These are phyloP conservation scores for Dasypus novemcinctus DNA, from an alignment of 2,113 vertebrate genomes.

Conservation along the genomic window DNA sequence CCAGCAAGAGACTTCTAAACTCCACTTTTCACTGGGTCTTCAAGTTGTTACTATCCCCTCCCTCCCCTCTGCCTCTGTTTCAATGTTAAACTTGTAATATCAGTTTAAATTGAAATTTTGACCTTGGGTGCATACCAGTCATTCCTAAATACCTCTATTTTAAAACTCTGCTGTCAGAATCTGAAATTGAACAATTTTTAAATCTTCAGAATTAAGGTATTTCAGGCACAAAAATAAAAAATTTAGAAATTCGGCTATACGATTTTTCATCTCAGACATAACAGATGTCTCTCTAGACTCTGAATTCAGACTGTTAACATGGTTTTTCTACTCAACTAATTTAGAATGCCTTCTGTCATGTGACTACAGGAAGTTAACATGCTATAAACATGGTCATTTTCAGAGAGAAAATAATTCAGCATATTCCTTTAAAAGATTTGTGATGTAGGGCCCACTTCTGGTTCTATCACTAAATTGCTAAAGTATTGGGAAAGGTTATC, in stretches of 20 bases:
- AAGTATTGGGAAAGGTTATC: not conserved
- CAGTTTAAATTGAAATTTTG: not conserved
- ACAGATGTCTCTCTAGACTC: not conserved
- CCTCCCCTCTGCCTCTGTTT: not conserved
- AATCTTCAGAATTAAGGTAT: constrained; percentile 19
- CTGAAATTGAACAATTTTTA: constrained; percentile 28
- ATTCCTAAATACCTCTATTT: not conserved
- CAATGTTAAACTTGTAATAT: not conserved
- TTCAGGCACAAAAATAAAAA: constrained; percentile 22
- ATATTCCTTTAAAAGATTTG: not conserved
- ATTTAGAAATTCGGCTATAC: not conserved
- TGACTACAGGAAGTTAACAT: not conserved
- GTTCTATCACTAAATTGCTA: constrained; percentile 5
- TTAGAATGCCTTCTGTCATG: constrained; percentile 4
- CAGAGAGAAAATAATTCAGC: constrained; percentile 24
- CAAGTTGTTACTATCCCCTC: not conserved
- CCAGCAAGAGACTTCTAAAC: not conserved
- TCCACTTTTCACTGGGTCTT: not conserved
- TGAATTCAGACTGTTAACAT: not conserved
- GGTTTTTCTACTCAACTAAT: not conserved
- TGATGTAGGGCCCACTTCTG: not conserved
- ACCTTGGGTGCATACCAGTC: not conserved
- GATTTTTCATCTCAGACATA: not conserved
- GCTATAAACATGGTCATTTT: constrained; percentile 14
- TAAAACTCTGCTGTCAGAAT: not conserved